Base-by-base conservation (phyloP, 2,113 vertebrate genomes). In the Nematolebias whitei region DNA sequence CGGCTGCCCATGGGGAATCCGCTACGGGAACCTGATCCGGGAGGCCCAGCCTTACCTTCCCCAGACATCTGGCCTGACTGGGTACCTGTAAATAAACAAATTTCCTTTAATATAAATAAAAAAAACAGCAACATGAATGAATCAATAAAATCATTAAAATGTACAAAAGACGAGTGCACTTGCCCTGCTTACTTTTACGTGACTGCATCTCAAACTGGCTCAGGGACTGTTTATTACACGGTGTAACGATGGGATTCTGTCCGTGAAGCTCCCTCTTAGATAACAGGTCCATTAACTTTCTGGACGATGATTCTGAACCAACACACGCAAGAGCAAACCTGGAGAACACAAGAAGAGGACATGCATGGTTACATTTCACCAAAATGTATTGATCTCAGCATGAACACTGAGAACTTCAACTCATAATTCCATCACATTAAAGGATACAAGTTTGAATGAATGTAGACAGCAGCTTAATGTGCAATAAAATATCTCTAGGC, bases 171-270 rank as follows among this genome's bases (percentile, higher is more conserved):
- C 7, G 35, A 23, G 19, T 13, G 2, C 15, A 49, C 14, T 29
- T 20, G 19, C 12, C 35, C 16, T n/a, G 70, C 95, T 94, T 95
- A 99, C 97, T 98, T 95, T 99, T 99, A 71, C 97, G 93, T 62
- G 97, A 99, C 88, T 99, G 97, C 95, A 98, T 95, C 94, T 99
- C 98, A 93, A 99, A 99, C 58, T 99, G 98, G 92, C 96, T 98
- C 85, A 99, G 94, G 35, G 98, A 99, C 83, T 99, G 98, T 76
- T 99, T 99, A 91, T 99, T 99, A 89, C 97, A 98, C 0, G 98
- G 96, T 18, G 98, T 98, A 68, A 99, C 96, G 49, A 98, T 96
- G 58, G 97, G 98, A 92, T 97, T 99, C 82, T 99, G 98, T 47
- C 97, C 97, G 51, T 99, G 98, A 24, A 99, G 92, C 85, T 99